Conservation (phyloP, 2,888 invertebrate species). For the Drosophila phalerata region DNA sequence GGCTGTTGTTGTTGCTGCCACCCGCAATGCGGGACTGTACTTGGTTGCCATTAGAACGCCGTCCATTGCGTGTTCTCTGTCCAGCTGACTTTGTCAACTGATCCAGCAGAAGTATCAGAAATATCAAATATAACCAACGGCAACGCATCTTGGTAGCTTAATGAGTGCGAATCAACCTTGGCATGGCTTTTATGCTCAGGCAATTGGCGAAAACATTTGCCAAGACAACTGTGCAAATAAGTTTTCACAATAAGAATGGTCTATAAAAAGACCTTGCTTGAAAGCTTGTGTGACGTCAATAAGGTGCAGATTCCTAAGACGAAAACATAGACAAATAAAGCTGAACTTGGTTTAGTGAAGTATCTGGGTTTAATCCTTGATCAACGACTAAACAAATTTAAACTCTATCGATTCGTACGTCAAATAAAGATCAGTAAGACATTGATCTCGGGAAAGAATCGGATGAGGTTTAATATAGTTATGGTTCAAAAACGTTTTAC, state of each 20-base stretch:
- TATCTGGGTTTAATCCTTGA: not conserved
- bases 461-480: too few relatives aligned
- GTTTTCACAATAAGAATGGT: constrained; percentile 26
- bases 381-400: not conserved
- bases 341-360: not conserved
- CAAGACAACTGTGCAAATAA: constrained; percentile 66
- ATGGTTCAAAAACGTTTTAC: too few relatives aligned
- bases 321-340: not conserved
- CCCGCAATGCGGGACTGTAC: not conserved
- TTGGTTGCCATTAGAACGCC: constrained; percentile 2
- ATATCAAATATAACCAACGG: constrained; percentile 51
- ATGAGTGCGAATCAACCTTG: constrained; percentile 34
- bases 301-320: constrained; percentile 2
- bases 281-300: constrained; percentile 34
- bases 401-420: not conserved
- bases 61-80: not conserved
- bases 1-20: not conserved
- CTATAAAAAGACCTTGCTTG: constrained; percentile 33
- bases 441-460: not conserved
- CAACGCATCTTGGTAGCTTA: constrained; percentile 53
- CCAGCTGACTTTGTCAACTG: constrained; percentile 21
- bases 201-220: constrained; percentile 33
- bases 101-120: constrained; percentile 46
- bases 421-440: not conserved
- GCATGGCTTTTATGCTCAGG: constrained; percentile 47